Percentiles rank a stretch among this genome's conserved stretches.
These are phyloP conservation scores for Drosophila phalerata DNA, from an alignment of 2,888 invertebrate species.

Conservation along the genomic window DNA sequence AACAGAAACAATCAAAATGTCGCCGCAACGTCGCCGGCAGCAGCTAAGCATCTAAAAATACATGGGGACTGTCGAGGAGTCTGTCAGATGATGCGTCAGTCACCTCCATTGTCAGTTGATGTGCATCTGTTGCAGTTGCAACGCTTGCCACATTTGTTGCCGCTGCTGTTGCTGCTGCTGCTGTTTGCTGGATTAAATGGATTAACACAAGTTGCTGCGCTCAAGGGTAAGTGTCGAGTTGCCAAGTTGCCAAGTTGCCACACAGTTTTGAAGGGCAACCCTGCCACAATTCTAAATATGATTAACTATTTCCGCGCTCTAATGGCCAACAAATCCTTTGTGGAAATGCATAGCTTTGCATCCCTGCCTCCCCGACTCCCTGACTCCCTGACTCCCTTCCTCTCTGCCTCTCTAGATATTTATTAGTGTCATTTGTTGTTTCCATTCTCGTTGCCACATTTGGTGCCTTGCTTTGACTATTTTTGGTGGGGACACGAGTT, in stretches of 20 bases:
- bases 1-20: slow-evolving; percentile 56
- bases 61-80: slow-evolving; percentile 11
- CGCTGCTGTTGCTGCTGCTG: slow-evolving; percentile 53
- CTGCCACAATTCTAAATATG: slow-evolving; percentile 39
- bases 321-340: slow-evolving; percentile 52
- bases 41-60: slow-evolving; percentile 69
- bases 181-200: slow-evolving; percentile 82
- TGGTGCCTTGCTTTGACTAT: slow-evolving; percentile 61
- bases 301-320: slow-evolving; percentile 61
- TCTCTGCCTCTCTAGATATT: slow-evolving; percentile 54
- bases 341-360: slow-evolving; percentile 35
- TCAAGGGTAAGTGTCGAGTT: slow-evolving; percentile 82
- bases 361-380: not conserved
- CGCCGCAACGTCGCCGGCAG: slow-evolving; percentile 51
- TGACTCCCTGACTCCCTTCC: not conserved
- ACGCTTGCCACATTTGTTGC: slow-evolving; percentile 23
- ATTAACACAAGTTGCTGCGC: slow-evolving; percentile 83
- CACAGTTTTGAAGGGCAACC: slow-evolving; percentile 65
- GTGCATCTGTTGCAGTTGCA: slow-evolving; percentile 16
- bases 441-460: slow-evolving; percentile 49
- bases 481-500: slow-evolving; percentile 59
- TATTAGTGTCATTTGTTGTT: slow-evolving; percentile 76
- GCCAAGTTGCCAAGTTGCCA: slow-evolving; percentile 10
- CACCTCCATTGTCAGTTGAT: slow-evolving; percentile 34
- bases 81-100: slow-evolving; percentile 41